Conservation (phyloP, 1,140 invertebrate genomes). For the Drosophila sechellia region DNA sequence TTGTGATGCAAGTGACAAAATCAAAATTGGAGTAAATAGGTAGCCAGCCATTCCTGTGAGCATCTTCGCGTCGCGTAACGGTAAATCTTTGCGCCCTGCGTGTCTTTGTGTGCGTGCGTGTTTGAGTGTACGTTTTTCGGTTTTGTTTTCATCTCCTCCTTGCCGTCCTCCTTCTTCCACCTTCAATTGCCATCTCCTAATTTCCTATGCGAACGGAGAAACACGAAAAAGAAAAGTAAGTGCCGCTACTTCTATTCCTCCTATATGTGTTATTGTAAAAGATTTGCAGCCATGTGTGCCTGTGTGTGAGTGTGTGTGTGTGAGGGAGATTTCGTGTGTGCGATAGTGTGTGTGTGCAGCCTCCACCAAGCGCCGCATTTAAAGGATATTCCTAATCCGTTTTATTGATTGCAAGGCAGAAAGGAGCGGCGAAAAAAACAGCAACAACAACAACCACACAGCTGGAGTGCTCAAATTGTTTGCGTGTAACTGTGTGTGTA, state of each 20-base stretch:
- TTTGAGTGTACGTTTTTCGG: conserved; percentile 44
- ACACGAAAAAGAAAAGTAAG: conserved; percentile 38
- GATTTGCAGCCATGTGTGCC: conserved; percentile 34
- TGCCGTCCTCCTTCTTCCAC: conserved; percentile 7
- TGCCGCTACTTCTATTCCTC: conserved; percentile 43
- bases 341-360: conserved; percentile 35
- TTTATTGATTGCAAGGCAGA: conserved; percentile 74
- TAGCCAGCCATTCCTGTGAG: conserved; percentile 2
- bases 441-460: conserved; percentile 45
- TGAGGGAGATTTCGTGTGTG: conserved; percentile 6
- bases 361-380: conserved; percentile 71
- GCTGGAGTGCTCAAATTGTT: conserved; percentile 37
- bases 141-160: conserved; percentile 27
- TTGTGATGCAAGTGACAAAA: conserved; percentile 46
- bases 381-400: conserved; percentile 81
- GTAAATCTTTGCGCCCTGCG: conserved; percentile 40
- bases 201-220: conserved; percentile 9
- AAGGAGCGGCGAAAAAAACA: conserved; percentile 16
- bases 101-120: conserved; percentile 35
- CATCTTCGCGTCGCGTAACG: conserved; percentile 37
- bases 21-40: conserved; percentile 28
- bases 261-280: conserved; percentile 61
- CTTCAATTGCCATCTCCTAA: conserved; percentile 17
- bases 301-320: conserved; percentile 20
- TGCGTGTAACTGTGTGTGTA: conserved; percentile 21